Conservation (phyloP, 2,888 invertebrate species). For the Patella caerulea region DNA sequence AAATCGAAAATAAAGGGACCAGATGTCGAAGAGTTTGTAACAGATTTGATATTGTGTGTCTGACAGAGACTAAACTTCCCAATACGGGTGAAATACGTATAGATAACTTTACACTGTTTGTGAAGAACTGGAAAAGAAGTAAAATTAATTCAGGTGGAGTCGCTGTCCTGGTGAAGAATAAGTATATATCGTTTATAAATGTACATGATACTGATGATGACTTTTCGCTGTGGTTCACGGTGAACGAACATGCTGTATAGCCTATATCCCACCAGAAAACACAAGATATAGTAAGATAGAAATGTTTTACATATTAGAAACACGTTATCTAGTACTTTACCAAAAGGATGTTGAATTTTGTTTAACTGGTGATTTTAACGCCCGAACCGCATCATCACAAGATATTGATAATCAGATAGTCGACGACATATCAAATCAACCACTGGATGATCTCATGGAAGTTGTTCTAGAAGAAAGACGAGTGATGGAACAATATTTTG, state of each 20-base stretch:
- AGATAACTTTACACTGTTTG: not conserved
- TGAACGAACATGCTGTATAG: not conserved
- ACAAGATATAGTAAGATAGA: not conserved
- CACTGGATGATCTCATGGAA: too few species aligned
- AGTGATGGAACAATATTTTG: too few species aligned
- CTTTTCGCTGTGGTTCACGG: not conserved
- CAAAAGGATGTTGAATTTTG: not conserved
- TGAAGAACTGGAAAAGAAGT: not conserved
- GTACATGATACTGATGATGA: constrained; percentile 1
- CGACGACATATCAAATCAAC: too few species aligned
- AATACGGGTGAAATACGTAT: not conserved
- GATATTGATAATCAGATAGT: too few species aligned
- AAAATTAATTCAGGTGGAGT: not conserved
- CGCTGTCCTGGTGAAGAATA: not conserved
- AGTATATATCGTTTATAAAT: too few species aligned
- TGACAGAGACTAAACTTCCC: not conserved
- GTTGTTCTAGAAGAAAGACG: too few species aligned
- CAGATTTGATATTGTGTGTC: not conserved
- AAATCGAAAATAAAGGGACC: not conserved
- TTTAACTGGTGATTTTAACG: not conserved
- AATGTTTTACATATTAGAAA: not conserved
- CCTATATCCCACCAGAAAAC: not conserved
- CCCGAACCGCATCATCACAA: not conserved
- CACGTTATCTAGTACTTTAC: not conserved
- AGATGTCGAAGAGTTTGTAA: not conserved